phyloP scores from a whole-genome alignment of 2,888 invertebrate species.

The Orthonychiurus folsomi region DNA sequence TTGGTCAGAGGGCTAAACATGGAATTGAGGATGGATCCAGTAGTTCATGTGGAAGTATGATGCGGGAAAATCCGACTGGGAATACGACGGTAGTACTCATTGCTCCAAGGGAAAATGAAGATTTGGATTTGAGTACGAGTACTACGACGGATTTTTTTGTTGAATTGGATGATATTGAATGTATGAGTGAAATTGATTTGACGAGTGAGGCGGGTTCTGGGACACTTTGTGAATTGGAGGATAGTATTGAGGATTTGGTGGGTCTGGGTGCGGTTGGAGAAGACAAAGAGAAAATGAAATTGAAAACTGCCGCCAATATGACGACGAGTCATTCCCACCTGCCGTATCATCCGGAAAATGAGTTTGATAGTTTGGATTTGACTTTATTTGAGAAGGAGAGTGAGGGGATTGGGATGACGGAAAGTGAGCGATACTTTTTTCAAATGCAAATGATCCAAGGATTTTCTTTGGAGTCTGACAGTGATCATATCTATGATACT shows the following conservation, averaged over 20 bases:
- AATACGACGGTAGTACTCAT: conserved; percentile 38
- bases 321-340: not conserved
- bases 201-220: conserved; percentile 35
- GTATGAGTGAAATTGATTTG: conserved; percentile 41
- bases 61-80: conserved; percentile 9
- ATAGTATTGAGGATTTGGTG: not conserved
- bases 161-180: conserved; percentile 29
- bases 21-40: not conserved
- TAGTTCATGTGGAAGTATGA: conserved; percentile 11
- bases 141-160: not conserved
- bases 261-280: not conserved
- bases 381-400: conserved; percentile 52
- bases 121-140: not conserved
- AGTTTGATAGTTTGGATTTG: conserved; percentile 60
- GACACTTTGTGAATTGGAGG: not conserved
- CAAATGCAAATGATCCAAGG: conserved; percentile 13
- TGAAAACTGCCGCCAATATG: not conserved
- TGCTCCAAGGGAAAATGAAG: conserved; percentile 8
- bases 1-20: conserved; percentile 24
- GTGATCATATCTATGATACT: conserved; percentile 29
- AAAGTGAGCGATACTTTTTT: conserved; percentile 7
- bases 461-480: conserved; percentile 12
- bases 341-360: conserved; percentile 41
- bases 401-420: conserved; percentile 10
- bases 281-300: conserved; percentile 4